These are phyloP conservation scores for Syngnathus acus DNA, from an alignment of 2,797 vertebrate species.

Conservation along the genomic window DNA sequence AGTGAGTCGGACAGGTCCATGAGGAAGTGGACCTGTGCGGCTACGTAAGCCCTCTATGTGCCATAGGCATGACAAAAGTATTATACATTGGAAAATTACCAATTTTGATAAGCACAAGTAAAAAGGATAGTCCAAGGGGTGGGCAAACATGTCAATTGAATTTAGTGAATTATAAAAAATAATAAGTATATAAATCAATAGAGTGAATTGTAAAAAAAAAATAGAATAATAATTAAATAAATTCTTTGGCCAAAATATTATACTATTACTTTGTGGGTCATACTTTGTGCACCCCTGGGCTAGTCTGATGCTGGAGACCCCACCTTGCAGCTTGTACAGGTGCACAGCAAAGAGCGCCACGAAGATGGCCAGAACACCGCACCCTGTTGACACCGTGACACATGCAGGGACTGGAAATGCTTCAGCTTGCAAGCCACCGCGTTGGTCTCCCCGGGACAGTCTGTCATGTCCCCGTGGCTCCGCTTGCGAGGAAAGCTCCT, in stretches of 20 bases:
- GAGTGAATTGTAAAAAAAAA: neutral
- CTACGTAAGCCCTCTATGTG: slow-evolving; percentile 76
- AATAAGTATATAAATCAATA: neutral
- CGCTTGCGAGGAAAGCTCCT: slow-evolving; percentile 43
- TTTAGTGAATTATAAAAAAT: too few relatives aligned
- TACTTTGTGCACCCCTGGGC: neutral
- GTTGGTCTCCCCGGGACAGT: slow-evolving; percentile 9
- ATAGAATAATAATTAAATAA: neutral
- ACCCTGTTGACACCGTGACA: slow-evolving; percentile 56
- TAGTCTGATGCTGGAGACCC: slow-evolving; percentile 5
- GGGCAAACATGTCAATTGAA: too few relatives aligned
- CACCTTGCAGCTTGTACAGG: slow-evolving; percentile 84
- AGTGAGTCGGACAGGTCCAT: slow-evolving; percentile 89
- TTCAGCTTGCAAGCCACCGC: slow-evolving; percentile 67
- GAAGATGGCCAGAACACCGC: slow-evolving; percentile 87
- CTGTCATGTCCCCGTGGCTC: slow-evolving; percentile 44
- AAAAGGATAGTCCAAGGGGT: neutral
- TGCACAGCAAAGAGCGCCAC: slow-evolving; percentile 86
- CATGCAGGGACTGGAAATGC: slow-evolving; percentile 64
- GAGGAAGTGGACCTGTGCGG: slow-evolving; percentile 81
- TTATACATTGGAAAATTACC: neutral
- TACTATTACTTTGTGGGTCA: neutral
- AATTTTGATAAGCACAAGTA: neutral
- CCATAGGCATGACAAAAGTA: slow-evolving; percentile 4
- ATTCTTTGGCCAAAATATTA: neutral